These are phyloP conservation scores for Bombus affinis DNA, from an alignment of 1,140 invertebrate genomes.

Conservation along the genomic window DNA sequence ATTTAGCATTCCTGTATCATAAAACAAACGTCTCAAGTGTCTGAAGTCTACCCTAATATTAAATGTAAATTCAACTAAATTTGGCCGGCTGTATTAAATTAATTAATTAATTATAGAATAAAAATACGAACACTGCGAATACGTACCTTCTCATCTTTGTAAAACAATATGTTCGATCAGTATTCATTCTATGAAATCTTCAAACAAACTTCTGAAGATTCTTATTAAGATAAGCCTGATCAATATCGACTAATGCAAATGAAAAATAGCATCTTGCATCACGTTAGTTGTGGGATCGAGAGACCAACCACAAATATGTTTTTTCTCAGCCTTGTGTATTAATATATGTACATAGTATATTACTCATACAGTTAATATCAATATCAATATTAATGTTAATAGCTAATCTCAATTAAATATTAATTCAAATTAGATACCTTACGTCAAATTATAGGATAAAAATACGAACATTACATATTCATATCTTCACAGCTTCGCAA, in stretches of 20 bases:
- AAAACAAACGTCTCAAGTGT: background rate
- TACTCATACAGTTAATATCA: too few species aligned
- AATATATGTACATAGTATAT: too few species aligned
- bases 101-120: background rate
- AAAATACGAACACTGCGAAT: background rate
- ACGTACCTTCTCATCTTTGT: background rate
- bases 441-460: too few species aligned
- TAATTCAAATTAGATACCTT: background rate
- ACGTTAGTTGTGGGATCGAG: too few species aligned
- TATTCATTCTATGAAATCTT: background rate
- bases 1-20: background rate
- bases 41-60: background rate
- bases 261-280: too few species aligned
- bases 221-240: background rate
- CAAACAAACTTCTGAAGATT: background rate
- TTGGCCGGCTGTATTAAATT: background rate
- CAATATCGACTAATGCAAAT: background rate
- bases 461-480: background rate
- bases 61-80: background rate
- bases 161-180: background rate
- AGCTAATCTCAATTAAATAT: background rate
- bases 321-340: background rate
- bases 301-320: too few species aligned
- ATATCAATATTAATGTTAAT: background rate
- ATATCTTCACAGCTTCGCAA: background rate